Evolutionary conservation across 2,888 invertebrate species (phyloP), one percentile per base, ranked within the genome.

Genomic region (Agrochola litura): DNA sequence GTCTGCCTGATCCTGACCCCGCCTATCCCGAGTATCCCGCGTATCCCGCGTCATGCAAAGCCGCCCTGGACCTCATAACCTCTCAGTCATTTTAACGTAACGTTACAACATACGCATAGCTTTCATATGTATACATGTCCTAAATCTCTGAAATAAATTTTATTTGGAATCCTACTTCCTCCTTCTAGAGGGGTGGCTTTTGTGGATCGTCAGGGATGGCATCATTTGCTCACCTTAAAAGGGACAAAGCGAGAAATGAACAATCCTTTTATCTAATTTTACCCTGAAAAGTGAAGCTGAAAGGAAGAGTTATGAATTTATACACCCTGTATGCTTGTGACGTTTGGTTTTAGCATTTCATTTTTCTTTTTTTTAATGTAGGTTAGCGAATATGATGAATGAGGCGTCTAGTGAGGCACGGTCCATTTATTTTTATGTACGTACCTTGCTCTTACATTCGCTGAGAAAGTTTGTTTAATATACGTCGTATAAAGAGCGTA

Each of bases 341-440:
- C 79, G 79, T 82, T 84, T 72, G 76, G 79, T 74, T 83, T 68
- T 69, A 66, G 75, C 68, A 83, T 79, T 73, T 72, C 73, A 69
- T 77, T 83, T 79, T 86, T 77, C 61, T 81, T 79, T 76, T 76
- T 86, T 84, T 73, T 71, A 86, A 76, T 82, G 77, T 77, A 72
- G 71, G 84, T 72, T 83, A 77, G 79, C 65, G 75, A 88, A 88
- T 81, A 82, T 83, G 86, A 81, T 78, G 81, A 78, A 80, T 80
- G 77, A 81, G 66, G 67, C 76, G 65, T 64, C 79, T 79, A 68
- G 73, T 71, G 77, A 76, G 75, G 76, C 76, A 67, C 76, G 43
- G 52, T 71, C 69, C 76, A 77, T 72, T 85, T 85, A 76, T 82
- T 78, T 85, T 69, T 75, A 58, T 60, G 58, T 75, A 30, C 56